Conservation (phyloP, 2,113 vertebrate genomes). For the Rostratula benghalensis region DNA sequence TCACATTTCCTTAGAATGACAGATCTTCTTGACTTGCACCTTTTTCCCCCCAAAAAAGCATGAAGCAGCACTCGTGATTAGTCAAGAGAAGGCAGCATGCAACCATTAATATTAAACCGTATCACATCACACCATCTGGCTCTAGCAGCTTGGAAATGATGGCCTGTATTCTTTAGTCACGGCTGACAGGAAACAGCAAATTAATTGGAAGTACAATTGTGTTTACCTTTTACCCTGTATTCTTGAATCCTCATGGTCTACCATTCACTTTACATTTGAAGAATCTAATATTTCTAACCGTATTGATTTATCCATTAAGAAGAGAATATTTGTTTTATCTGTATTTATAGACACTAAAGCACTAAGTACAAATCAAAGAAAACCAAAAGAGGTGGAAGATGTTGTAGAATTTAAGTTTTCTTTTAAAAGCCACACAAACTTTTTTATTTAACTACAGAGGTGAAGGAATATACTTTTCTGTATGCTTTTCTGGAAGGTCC, state of each 20-base stretch:
- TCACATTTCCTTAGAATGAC: neutral
- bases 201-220: neutral
- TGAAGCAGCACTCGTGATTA: neutral
- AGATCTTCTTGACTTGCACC: neutral
- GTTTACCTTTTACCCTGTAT: neutral
- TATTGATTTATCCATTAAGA: neutral
- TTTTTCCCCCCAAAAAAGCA: fast-evolving
- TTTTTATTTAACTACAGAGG: neutral
- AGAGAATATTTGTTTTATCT: neutral
- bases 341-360: neutral
- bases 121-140: neutral
- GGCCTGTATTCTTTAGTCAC: neutral
- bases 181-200: neutral
- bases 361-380: neutral
- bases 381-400: neutral
- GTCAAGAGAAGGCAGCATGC: slow-evolving; percentile 17
- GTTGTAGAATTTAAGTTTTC: neutral
- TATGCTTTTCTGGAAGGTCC: neutral
- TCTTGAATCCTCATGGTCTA: neutral
- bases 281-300: neutral
- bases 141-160: neutral
- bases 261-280: neutral
- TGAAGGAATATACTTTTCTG: neutral
- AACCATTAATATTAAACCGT: neutral
- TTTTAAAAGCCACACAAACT: neutral